Evolutionary conservation across 2,797 vertebrate species (phyloP).

Genomic region (Ctenopoma multispine): DNA sequence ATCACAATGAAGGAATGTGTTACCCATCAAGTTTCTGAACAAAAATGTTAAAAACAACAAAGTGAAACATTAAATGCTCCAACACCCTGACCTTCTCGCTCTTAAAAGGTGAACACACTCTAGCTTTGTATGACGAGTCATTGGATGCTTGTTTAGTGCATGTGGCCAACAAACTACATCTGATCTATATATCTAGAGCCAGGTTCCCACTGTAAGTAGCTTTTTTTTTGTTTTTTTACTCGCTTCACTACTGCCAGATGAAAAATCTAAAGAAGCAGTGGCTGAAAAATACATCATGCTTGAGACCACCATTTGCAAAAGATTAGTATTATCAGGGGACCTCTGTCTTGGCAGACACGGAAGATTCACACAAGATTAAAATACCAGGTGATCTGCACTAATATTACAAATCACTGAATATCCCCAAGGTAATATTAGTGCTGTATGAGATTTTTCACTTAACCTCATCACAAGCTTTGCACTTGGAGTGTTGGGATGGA

Average conservation of each 20-base stretch:
- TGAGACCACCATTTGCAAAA: conserved; percentile 30
- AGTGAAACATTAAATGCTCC: background rate
- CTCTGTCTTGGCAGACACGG: conserved; percentile 37
- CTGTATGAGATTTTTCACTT: conserved; percentile 32
- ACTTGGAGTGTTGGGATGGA: conserved; percentile 16
- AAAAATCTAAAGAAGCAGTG: conserved; percentile 14
- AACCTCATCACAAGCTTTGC: conserved; percentile 15
- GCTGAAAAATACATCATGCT: conserved; percentile 16
- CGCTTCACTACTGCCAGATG: conserved; percentile 7
- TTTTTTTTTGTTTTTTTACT: background rate
- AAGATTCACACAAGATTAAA: conserved; percentile 48
- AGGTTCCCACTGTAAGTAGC: background rate
- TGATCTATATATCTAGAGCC: too few relatives aligned
- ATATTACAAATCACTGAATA: conserved; percentile 53
- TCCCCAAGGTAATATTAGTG: conserved; percentile 40
- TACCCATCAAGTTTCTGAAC: too few relatives aligned
- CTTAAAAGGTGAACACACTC: background rate
- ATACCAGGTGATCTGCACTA: conserved; percentile 32
- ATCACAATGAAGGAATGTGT: too few relatives aligned
- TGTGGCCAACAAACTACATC: too few relatives aligned
- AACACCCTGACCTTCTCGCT: background rate
- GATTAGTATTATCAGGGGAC: conserved; percentile 36
- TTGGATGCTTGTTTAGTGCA: background rate
- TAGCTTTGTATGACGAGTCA: background rate
- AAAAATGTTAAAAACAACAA: background rate